Conservation (phyloP, 2,888 invertebrate species). For the Diabrotica balteata region DNA sequence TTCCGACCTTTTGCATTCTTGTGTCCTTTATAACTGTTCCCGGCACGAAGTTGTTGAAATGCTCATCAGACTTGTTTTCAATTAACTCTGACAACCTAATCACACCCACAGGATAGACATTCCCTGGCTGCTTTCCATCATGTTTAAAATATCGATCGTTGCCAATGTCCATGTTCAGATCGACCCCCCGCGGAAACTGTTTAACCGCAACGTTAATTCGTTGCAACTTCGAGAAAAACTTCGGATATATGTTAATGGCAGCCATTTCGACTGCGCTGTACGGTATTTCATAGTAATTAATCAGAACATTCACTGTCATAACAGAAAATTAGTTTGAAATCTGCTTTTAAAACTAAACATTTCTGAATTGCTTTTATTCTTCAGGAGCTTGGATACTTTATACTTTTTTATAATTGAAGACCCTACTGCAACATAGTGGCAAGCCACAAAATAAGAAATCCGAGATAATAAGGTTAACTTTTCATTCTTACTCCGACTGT, state of each 20-base stretch:
- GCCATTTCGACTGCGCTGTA: neutral
- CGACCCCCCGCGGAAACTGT: neutral
- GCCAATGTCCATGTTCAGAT: neutral
- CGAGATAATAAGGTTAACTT: too few species aligned
- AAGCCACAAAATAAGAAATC: too few species aligned
- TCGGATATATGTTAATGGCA: neutral
- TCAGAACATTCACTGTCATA: too few species aligned
- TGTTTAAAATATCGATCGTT: conserved; percentile 10
- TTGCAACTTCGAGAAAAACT: neutral
- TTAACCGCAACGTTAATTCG: neutral
- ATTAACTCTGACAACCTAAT: conserved; percentile 17
- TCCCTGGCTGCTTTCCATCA: neutral
- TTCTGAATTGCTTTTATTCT: too few species aligned
- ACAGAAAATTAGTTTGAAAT: too few species aligned
- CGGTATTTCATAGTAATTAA: too few species aligned
- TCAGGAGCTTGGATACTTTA: too few species aligned
- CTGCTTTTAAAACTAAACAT: too few species aligned
- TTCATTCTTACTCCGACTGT: too few species aligned
- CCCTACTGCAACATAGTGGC: too few species aligned
- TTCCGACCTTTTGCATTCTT: neutral
- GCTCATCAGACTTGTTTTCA: conserved; percentile 17
- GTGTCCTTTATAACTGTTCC: neutral
- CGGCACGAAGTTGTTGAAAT: conserved; percentile 5
- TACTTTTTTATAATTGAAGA: too few species aligned
- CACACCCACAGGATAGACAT: conserved; percentile 4